Base-by-base conservation (phyloP, 2,888 invertebrate genomes). In the Vanessa cardui region DNA sequence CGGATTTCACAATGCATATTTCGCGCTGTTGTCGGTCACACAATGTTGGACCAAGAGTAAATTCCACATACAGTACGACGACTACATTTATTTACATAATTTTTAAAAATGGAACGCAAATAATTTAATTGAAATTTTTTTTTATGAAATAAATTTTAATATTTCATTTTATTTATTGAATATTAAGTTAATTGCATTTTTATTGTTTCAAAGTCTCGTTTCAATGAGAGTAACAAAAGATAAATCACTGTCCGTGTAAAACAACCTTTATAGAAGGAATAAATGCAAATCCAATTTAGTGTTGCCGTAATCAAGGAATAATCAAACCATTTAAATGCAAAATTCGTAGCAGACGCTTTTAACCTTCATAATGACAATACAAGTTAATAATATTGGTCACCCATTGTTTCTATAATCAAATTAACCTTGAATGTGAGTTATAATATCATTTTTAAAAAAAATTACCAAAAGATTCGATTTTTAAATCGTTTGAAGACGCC, bases 251-350 rank as follows among this genome's bases (percentile, higher is more conserved):
- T 50, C 20, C 50, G 20, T 50, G 21, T 50, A 50, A 21, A 21
- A 39, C 12, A 9, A 50, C 50, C 50, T 50, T 21, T 50, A 50
- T 26, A 20, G 50, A 20, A 50, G 21, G 20, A 20, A 49, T 49
- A 50, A 64, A 58, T 50, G 58, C 64, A 64, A 64, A 64, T 58
- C 60, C 60, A 65, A 65, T 60, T 65, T 65, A 60, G 46, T 65
- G 58, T 58, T 46, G 26, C 54, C 54, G 59, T 65, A 60, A 60
- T 65, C 44, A 46, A 54, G 52, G 62, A 68, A 64, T 71, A 73
- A 73, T 73, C 47, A 18, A 39, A 68, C 56, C 26, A 68, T 73
- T 73, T 71, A 73, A 71, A 73, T 73, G 73, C 73, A 73, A 71
- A 68, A 66, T 72, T 60, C 65, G 66, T 64, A 61, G 54, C 54